Base-by-base conservation (phyloP, 92 coral and sea anemone genomes). In the Parazoanthus atlanticus region DNA sequence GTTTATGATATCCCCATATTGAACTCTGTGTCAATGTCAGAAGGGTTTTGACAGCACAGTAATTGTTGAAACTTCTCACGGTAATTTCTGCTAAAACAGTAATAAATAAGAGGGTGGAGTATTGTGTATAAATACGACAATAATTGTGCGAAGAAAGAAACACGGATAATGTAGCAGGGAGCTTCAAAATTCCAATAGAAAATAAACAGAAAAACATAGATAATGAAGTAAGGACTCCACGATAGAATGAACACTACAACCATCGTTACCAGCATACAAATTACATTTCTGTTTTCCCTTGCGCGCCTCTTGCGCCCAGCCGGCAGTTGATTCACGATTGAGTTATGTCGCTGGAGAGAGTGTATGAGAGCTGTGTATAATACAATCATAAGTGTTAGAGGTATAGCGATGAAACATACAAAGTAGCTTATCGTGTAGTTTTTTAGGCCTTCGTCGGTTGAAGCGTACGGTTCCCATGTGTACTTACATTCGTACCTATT, bases 261-360 rank as follows among this genome's bases (percentile, higher is more conserved):
- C 72, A 81, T 58, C 8, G 85, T 81, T 11, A 81, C 74, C 30
- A 81, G 28, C 85, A 81, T 81, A 81, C 28, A 81, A 23, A 81
- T 81, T 2, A 81, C 85, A 8, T 81, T 81, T 34, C 85, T 81
- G 85, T 81, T 81, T 54, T 81, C 85, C 21, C 28, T 34, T 32
- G 70, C 73, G 29, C 85, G 70, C 31, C 85, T 56, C 47, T 64
- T 81, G 58, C 73, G 58, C 21, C 74, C 85, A 25, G 70, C 85
- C 8, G 85, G 85, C 85, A 81, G 36, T 31, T 81, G 74, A 26
- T 41, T 54, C 15, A 81, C 73, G 56, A 58, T 65, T 8, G 85
- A 6, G 6, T 61, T 61, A 11, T 81, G 85, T 19, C 71, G 73
- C 73, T 61, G 85, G 31, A 81, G 73, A 25, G 85, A 81, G 17